phyloP scores from a whole-genome alignment of 2,113 vertebrate genomes.

The Nasalis larvatus region DNA sequence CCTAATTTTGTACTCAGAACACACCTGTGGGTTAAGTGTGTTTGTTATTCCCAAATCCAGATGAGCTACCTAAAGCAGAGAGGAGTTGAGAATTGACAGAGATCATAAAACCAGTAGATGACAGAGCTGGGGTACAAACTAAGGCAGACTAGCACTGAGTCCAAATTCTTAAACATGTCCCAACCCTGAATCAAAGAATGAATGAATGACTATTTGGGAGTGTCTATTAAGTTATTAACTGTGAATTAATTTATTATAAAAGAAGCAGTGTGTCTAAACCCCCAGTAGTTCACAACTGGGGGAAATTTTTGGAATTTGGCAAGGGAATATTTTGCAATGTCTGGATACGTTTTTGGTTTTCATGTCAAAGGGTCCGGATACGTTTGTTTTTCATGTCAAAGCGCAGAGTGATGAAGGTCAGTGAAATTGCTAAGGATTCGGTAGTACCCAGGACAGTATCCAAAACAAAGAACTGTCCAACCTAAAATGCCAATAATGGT shows the following conservation, averaged over 20 bases:
- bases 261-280: rapidly evolving
- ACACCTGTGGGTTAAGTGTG: background rate
- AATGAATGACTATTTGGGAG: background rate
- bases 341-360: background rate
- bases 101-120: background rate
- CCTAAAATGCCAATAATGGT: background rate
- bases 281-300: background rate
- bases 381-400: background rate
- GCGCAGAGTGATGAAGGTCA: background rate
- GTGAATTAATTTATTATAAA: background rate
- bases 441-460: rapidly evolving
- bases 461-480: background rate
- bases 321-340: background rate
- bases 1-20: background rate
- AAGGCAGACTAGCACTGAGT: background rate
- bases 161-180: background rate
- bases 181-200: background rate
- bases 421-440: background rate
- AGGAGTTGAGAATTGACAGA: background rate
- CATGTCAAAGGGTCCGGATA: background rate
- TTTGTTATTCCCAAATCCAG: background rate
- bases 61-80: background rate
- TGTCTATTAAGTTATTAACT: background rate
- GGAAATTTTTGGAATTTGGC: background rate
- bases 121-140: background rate